A percentile compares a stretch with the other conserved stretches of the same genome.
Evolutionary conservation across 2,888 invertebrate genomes (phyloP).

Genomic region (Salpingus planirostris): DNA sequence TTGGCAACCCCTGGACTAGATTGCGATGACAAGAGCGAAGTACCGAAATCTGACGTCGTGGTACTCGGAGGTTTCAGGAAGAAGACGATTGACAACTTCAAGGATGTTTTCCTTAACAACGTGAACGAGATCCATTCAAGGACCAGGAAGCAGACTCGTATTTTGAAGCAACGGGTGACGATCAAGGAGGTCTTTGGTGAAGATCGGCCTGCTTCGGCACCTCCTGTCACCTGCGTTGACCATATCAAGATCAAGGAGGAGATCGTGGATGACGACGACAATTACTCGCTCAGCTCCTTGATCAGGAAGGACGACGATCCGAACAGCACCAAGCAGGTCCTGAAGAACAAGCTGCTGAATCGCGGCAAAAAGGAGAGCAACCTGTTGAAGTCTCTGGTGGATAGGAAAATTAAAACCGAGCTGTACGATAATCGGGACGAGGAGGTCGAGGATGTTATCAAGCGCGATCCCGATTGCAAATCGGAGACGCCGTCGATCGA

Average conservation of each 20-base stretch:
- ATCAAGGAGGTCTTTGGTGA: slow-evolving; percentile 76
- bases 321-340: slow-evolving; percentile 20
- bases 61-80: slow-evolving; percentile 57
- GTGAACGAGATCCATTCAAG: slow-evolving; percentile 55
- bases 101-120: slow-evolving; percentile 57
- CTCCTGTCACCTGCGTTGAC: slow-evolving; percentile 57
- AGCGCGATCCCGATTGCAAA: slow-evolving; percentile 34
- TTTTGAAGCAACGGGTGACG: slow-evolving; percentile 63
- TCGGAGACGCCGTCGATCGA: slow-evolving; percentile 36
- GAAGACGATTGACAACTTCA: slow-evolving; percentile 58
- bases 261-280: slow-evolving; percentile 9
- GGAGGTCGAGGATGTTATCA: slow-evolving; percentile 18
- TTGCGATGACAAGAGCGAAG: slow-evolving; percentile 34
- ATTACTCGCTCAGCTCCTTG: slow-evolving; percentile 8
- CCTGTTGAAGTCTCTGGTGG: slow-evolving; percentile 27
- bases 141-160: slow-evolving; percentile 66
- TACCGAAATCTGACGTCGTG: slow-evolving; percentile 14
- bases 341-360: slow-evolving; percentile 24
- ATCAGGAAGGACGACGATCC: slow-evolving; percentile 32
- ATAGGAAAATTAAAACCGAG: slow-evolving; percentile 28
- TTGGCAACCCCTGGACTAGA: slow-evolving; percentile 57
- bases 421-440: too few species aligned
- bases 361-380: slow-evolving; percentile 20
- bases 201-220: slow-evolving; percentile 74
- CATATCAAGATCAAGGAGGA: slow-evolving; percentile 23